A percentile compares a stretch with the other conserved stretches of the same genome.
phyloP scores from a whole-genome alignment of 1,140 invertebrate species.

The Drosophila truncata region DNA sequence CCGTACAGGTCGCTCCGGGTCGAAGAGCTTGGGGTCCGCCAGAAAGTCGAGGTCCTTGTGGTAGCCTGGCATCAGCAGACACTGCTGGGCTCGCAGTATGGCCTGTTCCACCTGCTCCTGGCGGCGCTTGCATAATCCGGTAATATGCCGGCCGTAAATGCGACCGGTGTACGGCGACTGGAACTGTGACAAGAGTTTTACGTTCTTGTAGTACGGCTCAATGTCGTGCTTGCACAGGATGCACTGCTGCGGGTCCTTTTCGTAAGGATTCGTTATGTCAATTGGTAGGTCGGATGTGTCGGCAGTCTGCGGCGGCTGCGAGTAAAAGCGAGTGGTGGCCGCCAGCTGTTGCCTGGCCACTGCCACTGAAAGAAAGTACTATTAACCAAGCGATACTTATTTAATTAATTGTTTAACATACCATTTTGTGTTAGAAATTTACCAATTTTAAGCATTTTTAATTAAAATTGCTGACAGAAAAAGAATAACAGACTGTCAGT shows the following conservation, averaged over 20 bases:
- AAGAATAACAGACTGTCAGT: conserved; percentile 26
- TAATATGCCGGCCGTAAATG: conserved; percentile 96
- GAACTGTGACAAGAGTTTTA: conserved; percentile 96
- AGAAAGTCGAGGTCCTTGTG: conserved; percentile 91
- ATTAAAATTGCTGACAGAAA: not conserved
- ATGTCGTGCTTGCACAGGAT: conserved; percentile 95
- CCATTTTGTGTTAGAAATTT: conserved; percentile 56
- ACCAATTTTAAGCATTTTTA: conserved; percentile 63
- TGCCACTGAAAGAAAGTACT: not conserved
- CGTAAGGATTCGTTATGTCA: conserved; percentile 93
- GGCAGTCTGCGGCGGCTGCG: conserved; percentile 15
- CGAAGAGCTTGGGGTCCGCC: conserved; percentile 94
- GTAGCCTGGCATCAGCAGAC: conserved; percentile 92
- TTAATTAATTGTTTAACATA: conserved; percentile 17
- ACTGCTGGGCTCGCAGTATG: conserved; percentile 90
- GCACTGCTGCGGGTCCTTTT: conserved; percentile 90
- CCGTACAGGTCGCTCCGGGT: conserved; percentile 92
- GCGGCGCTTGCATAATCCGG: conserved; percentile 91
- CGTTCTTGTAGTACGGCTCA: conserved; percentile 96
- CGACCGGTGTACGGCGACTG: conserved; percentile 96
- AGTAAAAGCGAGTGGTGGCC: conserved; percentile 32
- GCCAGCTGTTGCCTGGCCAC: conserved; percentile 21
- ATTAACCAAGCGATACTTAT: not conserved
- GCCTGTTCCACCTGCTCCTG: conserved; percentile 90
- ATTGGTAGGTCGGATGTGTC: conserved; percentile 86